Conservation (phyloP, 1,140 invertebrate genomes). For the Drosophila sp. region DNA sequence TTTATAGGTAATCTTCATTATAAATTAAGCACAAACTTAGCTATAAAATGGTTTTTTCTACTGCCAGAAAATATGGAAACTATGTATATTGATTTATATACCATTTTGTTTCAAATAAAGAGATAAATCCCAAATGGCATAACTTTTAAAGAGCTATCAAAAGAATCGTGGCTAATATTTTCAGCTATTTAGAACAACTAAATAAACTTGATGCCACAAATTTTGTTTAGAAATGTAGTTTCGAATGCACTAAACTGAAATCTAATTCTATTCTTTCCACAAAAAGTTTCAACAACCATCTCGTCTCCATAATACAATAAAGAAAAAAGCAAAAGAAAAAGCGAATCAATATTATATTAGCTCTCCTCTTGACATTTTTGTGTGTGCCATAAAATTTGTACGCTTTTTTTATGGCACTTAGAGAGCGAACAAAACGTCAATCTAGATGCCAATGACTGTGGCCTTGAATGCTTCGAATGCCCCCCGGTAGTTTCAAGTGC, state of each 20-base stretch:
- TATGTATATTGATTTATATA: no score
- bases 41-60: no score
- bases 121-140: not conserved
- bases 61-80: no score
- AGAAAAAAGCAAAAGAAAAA: not conserved
- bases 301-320: not conserved
- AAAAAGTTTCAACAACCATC: not conserved
- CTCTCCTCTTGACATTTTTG: slow-evolving; percentile 38
- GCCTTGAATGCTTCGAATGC: slow-evolving; percentile 42
- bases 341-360: slow-evolving; percentile 56
- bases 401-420: slow-evolving; percentile 69
- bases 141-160: not conserved
- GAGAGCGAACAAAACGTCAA: slow-evolving; percentile 65
- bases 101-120: not conserved
- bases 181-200: no score
- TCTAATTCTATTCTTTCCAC: no score
- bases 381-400: slow-evolving; percentile 67
- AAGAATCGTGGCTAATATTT: no score
- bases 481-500: slow-evolving; percentile 29
- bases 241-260: no score
- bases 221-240: no score
- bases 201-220: no score
- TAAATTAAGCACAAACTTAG: no score
- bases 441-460: slow-evolving; percentile 20
- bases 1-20: no score